These are phyloP conservation scores for Enoplosus armatus DNA, from an alignment of 2,797 vertebrate species.

Conservation along the genomic window DNA sequence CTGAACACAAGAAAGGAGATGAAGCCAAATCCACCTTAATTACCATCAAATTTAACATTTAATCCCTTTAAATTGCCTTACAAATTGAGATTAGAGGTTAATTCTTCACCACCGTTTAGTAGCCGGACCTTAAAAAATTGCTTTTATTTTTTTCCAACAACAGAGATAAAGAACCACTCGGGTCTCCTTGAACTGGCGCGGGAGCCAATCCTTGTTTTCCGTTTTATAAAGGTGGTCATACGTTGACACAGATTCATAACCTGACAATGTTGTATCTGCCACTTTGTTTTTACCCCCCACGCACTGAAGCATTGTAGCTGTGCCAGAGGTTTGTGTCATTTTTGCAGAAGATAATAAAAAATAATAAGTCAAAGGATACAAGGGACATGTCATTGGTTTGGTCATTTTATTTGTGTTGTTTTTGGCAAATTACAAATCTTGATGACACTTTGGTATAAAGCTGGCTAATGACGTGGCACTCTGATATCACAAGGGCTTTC, in stretches of 20 bases:
- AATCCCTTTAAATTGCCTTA: background rate
- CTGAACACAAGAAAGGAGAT: too few relatives aligned
- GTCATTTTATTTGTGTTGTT: conserved; percentile 3
- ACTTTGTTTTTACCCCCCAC: background rate
- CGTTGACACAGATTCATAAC: background rate
- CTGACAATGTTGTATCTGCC: background rate
- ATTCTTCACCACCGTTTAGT: background rate
- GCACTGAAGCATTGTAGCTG: background rate
- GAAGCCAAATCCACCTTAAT: too few relatives aligned
- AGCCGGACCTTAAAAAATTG: too few relatives aligned
- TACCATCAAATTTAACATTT: background rate
- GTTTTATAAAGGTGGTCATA: background rate
- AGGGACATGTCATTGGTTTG: too few relatives aligned
- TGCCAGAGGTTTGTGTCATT: background rate
- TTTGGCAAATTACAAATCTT: conserved; percentile 3
- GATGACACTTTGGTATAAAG: conserved; percentile 6
- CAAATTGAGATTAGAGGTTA: background rate
- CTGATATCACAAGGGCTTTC: background rate
- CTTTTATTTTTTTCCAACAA: too few relatives aligned
- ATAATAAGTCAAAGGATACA: background rate
- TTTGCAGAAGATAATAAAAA: background rate
- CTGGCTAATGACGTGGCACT: background rate
- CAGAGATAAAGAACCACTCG: background rate
- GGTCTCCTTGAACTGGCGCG: background rate
- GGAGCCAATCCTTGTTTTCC: background rate